Percentiles rank a stretch among this genome's conserved stretches.
Conservation (phyloP, 2,888 invertebrate species). For the Mythimna albipuncta region DNA sequence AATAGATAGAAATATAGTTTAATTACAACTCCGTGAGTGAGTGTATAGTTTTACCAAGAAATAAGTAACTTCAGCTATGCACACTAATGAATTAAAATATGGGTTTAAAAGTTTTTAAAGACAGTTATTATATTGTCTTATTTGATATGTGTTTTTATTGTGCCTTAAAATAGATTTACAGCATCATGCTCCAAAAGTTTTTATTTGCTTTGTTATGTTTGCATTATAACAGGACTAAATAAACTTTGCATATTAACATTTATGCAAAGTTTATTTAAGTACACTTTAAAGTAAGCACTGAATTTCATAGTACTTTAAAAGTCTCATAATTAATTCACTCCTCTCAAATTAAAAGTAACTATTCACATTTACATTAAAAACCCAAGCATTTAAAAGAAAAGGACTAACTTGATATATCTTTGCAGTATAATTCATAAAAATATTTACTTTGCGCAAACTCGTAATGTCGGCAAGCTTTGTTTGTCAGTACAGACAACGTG, state of each 20-base stretch:
- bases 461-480: slow-evolving; percentile 63
- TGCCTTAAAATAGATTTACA: slow-evolving; percentile 12
- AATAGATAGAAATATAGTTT: background rate
- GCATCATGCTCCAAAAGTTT: slow-evolving; percentile 21
- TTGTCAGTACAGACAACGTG: slow-evolving; percentile 56
- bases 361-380: slow-evolving; percentile 26
- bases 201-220: slow-evolving; percentile 16
- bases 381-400: slow-evolving; percentile 26
- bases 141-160: background rate
- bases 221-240: slow-evolving; percentile 13
- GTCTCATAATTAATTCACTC: slow-evolving; percentile 16
- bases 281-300: slow-evolving; percentile 10
- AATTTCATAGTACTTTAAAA: slow-evolving; percentile 8
- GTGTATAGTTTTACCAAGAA: slow-evolving; percentile 4
- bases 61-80: background rate
- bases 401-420: slow-evolving; percentile 17
- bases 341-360: background rate
- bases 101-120: background rate
- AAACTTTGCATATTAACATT: slow-evolving; percentile 10
- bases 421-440: slow-evolving; percentile 51
- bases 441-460: slow-evolving; percentile 52
- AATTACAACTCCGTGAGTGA: background rate
- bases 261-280: slow-evolving; percentile 17
- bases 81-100: background rate
- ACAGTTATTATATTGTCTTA: slow-evolving; percentile 1